phyloP scores from a whole-genome alignment of 2,888 invertebrate genomes.

The Julus scanicus region DNA sequence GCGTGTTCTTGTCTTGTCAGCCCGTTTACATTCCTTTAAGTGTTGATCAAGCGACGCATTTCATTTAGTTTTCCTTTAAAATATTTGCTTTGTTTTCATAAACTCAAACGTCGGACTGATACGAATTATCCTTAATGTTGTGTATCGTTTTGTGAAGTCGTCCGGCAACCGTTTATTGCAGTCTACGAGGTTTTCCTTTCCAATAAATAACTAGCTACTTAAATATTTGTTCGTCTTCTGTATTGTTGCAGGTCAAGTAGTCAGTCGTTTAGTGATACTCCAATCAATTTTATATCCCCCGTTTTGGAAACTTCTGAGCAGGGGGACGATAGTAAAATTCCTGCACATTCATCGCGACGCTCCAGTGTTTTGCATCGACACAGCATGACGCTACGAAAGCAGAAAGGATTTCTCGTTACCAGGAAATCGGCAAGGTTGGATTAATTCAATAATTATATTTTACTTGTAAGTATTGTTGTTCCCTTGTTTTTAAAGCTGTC shows the following conservation, averaged over 20 bases:
- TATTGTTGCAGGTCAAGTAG: not conserved
- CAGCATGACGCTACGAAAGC: slow-evolving; percentile 46
- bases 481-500: not conserved
- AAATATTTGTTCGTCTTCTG: not conserved
- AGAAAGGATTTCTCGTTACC: slow-evolving; percentile 9
- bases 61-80: too few species aligned
- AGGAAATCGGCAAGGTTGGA: not conserved
- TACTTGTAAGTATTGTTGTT: slow-evolving; percentile 14
- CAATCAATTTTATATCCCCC: slow-evolving; percentile 45
- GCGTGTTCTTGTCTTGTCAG: too few species aligned
- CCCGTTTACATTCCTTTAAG: too few species aligned
- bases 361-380: not conserved
- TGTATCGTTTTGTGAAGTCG: not conserved
- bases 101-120: too few species aligned
- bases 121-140: too few species aligned
- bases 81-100: too few species aligned
- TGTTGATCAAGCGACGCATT: too few species aligned
- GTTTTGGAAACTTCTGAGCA: not conserved
- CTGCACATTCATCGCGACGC: not conserved
- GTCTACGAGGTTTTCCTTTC: not conserved
- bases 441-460: not conserved
- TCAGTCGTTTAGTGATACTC: slow-evolving; percentile 41
- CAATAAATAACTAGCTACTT: not conserved
- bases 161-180: not conserved
- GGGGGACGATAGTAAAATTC: not conserved